Evolutionary conservation across 1,140 invertebrate species (phyloP).

Genomic region (Xylocopa sonorina): DNA sequence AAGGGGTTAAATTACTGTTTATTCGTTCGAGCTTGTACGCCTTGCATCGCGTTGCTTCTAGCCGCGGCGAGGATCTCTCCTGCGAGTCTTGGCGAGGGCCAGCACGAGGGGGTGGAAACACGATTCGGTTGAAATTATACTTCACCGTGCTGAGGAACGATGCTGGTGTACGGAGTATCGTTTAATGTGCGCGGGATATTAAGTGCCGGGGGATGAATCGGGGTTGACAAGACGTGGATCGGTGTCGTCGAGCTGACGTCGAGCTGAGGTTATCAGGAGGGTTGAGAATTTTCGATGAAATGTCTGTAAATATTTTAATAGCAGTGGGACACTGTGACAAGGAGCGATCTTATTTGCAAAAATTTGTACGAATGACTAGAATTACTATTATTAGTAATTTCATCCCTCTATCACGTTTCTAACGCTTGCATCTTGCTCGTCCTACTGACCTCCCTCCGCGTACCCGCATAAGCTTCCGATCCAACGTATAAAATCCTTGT

Average conservation of each 20-base stretch:
- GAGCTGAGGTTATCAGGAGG: neutral
- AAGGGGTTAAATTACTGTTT: conserved; percentile 74
- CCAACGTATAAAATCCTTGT: no score
- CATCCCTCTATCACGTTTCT: no score
- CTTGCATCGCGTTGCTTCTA: neutral
- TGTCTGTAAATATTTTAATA: no score
- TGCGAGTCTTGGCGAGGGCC: no score
- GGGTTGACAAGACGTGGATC: neutral
- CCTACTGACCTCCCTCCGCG: no score
- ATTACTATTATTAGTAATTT: no score
- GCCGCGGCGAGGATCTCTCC: neutral
- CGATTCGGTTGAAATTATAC: neutral
- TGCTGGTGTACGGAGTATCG: neutral
- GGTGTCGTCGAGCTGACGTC: neutral
- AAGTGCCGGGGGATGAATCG: neutral
- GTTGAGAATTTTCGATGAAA: no score
- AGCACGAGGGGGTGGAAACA: neutral
- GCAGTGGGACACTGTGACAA: no score
- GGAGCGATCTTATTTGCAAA: no score
- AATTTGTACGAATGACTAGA: no score
- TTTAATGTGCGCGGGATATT: neutral
- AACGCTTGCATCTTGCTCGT: no score
- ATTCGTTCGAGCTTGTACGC: conserved; percentile 54
- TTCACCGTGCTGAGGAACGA: neutral
- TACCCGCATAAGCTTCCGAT: no score